phyloP scores from a whole-genome alignment of 2,113 vertebrate genomes.

The Bubo scandiacus region DNA sequence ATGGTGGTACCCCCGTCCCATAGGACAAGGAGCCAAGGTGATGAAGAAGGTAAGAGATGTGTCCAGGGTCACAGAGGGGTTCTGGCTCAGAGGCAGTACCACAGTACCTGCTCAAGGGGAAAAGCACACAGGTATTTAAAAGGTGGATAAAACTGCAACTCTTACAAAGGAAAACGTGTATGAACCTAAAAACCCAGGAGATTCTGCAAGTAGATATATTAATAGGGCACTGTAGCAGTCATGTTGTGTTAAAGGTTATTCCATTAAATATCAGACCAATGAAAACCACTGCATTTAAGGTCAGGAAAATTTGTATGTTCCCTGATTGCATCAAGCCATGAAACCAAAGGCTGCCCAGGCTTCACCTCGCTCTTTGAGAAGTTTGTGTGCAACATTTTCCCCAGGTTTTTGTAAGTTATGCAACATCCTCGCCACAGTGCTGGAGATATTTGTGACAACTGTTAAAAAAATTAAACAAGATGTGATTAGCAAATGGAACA shows the following conservation, averaged over 20 bases:
- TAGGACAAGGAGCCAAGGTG: neutral
- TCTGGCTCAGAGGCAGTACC: neutral
- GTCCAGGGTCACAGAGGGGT: neutral
- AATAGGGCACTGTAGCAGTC: neutral
- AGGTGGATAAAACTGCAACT: neutral
- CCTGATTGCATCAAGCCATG: neutral
- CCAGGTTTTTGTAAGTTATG: neutral
- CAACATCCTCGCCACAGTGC: neutral
- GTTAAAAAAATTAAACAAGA: neutral
- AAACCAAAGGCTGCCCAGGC: neutral
- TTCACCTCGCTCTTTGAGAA: neutral
- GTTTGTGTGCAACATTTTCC: neutral
- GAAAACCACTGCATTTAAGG: neutral
- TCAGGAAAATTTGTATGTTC: neutral
- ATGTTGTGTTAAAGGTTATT: neutral
- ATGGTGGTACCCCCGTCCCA: no score
- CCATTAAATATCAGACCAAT: neutral
- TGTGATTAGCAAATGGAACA: neutral
- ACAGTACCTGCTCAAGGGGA: neutral
- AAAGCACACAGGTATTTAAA: neutral
- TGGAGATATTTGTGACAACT: neutral
- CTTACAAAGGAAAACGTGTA: neutral
- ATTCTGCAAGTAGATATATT: neutral
- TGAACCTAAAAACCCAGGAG: neutral
- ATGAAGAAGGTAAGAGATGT: neutral